phyloP scores from a whole-genome alignment of 2,888 invertebrate species.

The Eupithecia dodoneata region DNA sequence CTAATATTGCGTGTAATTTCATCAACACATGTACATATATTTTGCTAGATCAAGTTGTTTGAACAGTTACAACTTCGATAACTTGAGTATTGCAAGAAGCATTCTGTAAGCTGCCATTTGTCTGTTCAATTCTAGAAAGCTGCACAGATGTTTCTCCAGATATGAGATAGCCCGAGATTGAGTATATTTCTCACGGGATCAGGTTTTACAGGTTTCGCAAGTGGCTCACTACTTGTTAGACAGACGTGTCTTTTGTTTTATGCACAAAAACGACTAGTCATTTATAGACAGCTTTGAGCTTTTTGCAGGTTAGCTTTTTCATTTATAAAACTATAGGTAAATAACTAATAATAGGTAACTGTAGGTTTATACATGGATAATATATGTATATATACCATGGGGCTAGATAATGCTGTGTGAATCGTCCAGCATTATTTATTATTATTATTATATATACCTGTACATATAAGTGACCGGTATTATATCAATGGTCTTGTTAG shows the following conservation, averaged over 20 bases:
- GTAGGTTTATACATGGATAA: too few relatives aligned
- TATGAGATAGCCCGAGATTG: slow-evolving; percentile 41
- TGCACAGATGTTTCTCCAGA: slow-evolving; percentile 34
- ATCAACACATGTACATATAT: background rate
- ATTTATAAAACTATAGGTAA: too few relatives aligned
- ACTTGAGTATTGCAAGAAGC: slow-evolving; percentile 3
- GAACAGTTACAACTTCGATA: background rate
- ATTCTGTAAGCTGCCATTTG: slow-evolving; percentile 18
- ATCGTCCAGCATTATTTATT: too few relatives aligned
- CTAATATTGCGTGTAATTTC: background rate
- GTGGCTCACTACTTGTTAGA: slow-evolving; percentile 34
- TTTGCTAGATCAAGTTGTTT: background rate
- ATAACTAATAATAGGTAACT: too few relatives aligned
- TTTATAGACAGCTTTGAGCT: slow-evolving; percentile 14
- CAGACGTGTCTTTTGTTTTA: slow-evolving; percentile 33
- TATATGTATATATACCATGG: too few relatives aligned
- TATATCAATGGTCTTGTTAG: too few relatives aligned
- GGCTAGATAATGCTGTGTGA: too few relatives aligned
- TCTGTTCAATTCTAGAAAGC: slow-evolving; percentile 39
- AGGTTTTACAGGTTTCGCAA: slow-evolving; percentile 40
- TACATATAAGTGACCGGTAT: background rate
- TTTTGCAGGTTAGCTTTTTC: background rate
- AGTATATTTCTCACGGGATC: slow-evolving; percentile 43
- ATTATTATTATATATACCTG: too few relatives aligned
- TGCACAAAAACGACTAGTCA: slow-evolving; percentile 22